phyloP scores from a whole-genome alignment of 2,888 invertebrate genomes.

The Parelbella ahira region DNA sequence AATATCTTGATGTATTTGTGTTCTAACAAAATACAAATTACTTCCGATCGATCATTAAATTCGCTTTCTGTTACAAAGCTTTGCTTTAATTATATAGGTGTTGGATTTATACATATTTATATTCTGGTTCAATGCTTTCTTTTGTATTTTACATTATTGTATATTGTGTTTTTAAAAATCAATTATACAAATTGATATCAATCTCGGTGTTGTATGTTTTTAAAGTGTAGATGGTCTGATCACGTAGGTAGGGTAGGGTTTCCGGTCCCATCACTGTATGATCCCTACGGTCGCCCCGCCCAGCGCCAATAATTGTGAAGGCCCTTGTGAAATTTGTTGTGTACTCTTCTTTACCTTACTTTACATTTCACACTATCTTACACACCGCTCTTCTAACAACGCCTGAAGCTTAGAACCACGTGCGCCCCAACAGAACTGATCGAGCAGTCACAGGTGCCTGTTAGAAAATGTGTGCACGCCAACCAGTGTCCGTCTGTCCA shows the following conservation, averaged over 20 bases:
- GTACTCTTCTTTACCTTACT: slow-evolving; percentile 55
- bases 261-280: slow-evolving; percentile 45
- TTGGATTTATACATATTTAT: no score
- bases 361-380: slow-evolving; percentile 63
- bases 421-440: slow-evolving; percentile 46
- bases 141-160: slow-evolving; percentile 23
- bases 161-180: no score
- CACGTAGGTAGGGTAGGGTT: slow-evolving; percentile 66
- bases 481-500: slow-evolving; percentile 72
- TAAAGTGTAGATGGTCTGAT: slow-evolving; percentile 31
- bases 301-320: slow-evolving; percentile 63
- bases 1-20: background rate
- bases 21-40: no score
- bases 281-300: slow-evolving; percentile 69
- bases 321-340: slow-evolving; percentile 50
- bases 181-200: no score
- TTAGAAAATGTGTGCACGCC: slow-evolving; percentile 76
- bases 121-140: slow-evolving; percentile 16
- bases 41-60: no score
- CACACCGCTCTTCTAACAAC: slow-evolving; percentile 42
- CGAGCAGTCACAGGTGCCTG: slow-evolving; percentile 68
- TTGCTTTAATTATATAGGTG: no score
- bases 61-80: no score
- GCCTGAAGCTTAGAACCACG: slow-evolving; percentile 53
- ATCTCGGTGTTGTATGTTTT: slow-evolving; percentile 25